A percentile compares a stretch with the other conserved stretches of the same genome.
Evolutionary conservation across 2,888 invertebrate species (phyloP).

Genomic region (Sminthurides aquaticus): DNA sequence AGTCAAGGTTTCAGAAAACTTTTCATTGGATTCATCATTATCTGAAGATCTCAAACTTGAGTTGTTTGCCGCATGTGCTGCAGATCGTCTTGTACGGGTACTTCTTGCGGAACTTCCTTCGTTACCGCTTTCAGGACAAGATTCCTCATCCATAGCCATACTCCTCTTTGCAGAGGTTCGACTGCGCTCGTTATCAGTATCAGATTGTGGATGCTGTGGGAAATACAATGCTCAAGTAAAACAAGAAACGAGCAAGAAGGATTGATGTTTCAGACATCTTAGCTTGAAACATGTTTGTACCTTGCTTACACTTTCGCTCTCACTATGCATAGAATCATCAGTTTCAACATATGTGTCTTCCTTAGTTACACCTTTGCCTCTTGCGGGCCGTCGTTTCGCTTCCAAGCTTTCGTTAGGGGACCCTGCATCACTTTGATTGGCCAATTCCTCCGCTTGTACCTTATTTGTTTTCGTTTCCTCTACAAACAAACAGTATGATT

Average conservation of each 20-base stretch:
- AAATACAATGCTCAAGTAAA: neutral
- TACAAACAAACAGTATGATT: too few species aligned
- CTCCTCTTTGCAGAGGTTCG: neutral
- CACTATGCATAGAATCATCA: too few species aligned
- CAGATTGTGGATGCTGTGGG: neutral
- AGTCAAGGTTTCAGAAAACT: neutral
- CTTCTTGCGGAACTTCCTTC: neutral
- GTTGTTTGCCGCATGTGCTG: neutral
- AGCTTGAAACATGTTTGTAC: neutral
- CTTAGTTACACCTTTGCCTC: too few species aligned
- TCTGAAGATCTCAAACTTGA: neutral
- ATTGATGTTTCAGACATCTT: too few species aligned
- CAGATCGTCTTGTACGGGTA: neutral
- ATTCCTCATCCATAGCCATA: neutral
- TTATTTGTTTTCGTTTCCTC: too few species aligned
- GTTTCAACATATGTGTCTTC: too few species aligned
- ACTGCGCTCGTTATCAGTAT: neutral
- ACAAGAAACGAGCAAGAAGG: too few species aligned
- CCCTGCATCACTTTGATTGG: too few species aligned
- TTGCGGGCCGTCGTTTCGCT: too few species aligned
- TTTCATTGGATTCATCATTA: slow-evolving; percentile 3
- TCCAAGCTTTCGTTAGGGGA: too few species aligned
- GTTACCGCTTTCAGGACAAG: neutral
- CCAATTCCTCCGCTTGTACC: too few species aligned
- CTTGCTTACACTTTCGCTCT: neutral